Evolutionary conservation across 2,797 vertebrate genomes (phyloP), one percentile per base, ranked within the genome.

Genomic region (Micromesistius poutassou): DNA sequence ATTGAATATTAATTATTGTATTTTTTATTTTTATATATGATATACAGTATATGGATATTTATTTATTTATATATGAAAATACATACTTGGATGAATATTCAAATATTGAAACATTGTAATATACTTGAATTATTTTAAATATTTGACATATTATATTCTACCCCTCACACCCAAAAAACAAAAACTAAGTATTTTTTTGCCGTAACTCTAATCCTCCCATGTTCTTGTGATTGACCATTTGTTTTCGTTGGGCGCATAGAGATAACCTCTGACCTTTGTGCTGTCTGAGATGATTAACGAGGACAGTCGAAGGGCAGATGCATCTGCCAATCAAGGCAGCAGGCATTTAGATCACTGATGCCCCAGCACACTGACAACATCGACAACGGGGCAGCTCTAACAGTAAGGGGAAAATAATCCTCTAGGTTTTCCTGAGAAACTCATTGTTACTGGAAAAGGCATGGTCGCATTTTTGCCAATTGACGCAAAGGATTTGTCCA

Each of bases 301-400:
- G 79, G 77, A 80, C 68, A 50, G 79, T 78, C 76, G 55, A 6
- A 13, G 79, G 85, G 66, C 83, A 90, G 91, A 91, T 89, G 87
- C 84, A 88, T 92, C 87, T 87, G 89, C 84, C 91, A 90, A 83
- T 93, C 89, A 89, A 80, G 77, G 79, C 73, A 74, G 78, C 78
- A 91, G 87, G 82, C 89, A 90, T 88, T 84, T 79, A 90, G 82
- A 79, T 83, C 83, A 82, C 82, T 82, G 80, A 84, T 85, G 78
- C 78, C 86, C 81, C 88, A 80, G 81, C 84, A 80, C 6, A 55
- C 2, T 22, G 6, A 22, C 19, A 55, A 55, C 40, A 30, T 72
- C 12, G 4, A 38, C 72, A 75, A 76, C 19, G 16, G 19, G 16
- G 46, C 22, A 55, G 2, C 40, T 13, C 40, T 42, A 42, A 55